Evolutionary conservation across 1,140 invertebrate species (phyloP).

Genomic region (Drosophila novamexicana): DNA sequence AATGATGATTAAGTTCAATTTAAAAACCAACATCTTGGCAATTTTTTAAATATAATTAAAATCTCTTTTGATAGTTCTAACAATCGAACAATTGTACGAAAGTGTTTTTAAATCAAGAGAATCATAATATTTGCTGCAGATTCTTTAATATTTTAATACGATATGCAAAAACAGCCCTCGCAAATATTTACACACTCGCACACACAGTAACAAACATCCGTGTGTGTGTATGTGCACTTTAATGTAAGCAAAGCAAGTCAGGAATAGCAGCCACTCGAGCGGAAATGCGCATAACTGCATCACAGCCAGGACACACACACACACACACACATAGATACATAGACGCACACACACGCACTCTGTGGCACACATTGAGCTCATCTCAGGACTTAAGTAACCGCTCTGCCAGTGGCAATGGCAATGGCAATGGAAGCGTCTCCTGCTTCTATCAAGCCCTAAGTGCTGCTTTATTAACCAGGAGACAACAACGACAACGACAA

Average conservation of each 20-base stretch:
- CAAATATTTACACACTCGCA: conserved; percentile 10
- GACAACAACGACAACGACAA: conserved; percentile 41
- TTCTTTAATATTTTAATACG: too few species aligned
- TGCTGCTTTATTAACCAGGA: conserved; percentile 74
- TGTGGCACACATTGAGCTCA: conserved; percentile 10
- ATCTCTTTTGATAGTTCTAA: too few species aligned
- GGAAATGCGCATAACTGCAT: conserved; percentile 78
- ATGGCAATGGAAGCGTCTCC: conserved; percentile 27
- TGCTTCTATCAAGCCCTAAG: conserved; percentile 58
- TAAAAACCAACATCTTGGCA: too few species aligned
- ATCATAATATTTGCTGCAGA: too few species aligned
- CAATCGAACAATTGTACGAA: too few species aligned
- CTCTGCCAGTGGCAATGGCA: conserved; percentile 32
- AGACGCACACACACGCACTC: conserved; percentile 17
- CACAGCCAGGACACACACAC: conserved; percentile 54
- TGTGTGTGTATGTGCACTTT: conserved; percentile 44
- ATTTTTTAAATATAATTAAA: too few species aligned
- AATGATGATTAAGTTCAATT: too few species aligned
- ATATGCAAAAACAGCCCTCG: conserved; percentile 36
- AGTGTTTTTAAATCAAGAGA: too few species aligned
- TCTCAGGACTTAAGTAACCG: conserved; percentile 58
- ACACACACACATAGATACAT: conserved; percentile 18
- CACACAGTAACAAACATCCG: conserved; percentile 1
- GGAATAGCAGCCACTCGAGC: conserved; percentile 62
- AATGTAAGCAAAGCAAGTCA: conserved; percentile 72